Evolutionary conservation across 1,140 invertebrate genomes (phyloP).

Genomic region (Leptinotarsa texana): DNA sequence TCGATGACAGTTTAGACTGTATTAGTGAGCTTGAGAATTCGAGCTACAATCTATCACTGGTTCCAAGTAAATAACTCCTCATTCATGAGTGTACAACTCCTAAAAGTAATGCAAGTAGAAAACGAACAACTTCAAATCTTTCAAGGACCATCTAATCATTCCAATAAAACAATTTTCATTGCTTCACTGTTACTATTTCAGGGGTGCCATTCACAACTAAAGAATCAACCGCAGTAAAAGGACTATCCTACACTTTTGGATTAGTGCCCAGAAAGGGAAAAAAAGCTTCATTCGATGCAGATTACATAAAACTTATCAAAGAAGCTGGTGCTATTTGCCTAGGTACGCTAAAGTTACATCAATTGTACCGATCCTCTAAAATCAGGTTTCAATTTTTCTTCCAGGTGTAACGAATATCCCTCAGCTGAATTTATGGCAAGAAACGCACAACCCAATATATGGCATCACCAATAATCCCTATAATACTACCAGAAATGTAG

Average conservation of each 20-base stretch:
- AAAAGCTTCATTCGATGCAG: conserved; percentile 73
- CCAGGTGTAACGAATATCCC: conserved; percentile 84
- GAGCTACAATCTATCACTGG: not conserved
- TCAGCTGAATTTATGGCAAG: conserved; percentile 84
- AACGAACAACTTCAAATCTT: too few species aligned
- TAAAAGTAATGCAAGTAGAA: not conserved
- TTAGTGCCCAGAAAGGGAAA: conserved; percentile 60
- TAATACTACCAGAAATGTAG: conserved; percentile 76
- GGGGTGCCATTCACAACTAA: conserved; percentile 82
- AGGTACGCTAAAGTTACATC: conserved; percentile 52
- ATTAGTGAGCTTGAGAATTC: not conserved
- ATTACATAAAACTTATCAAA: conserved; percentile 73
- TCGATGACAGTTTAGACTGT: not conserved
- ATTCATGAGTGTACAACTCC: conserved; percentile 34
- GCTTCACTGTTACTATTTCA: conserved; percentile 38
- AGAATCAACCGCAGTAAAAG: conserved; percentile 62
- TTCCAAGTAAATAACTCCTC: conserved; percentile 54
- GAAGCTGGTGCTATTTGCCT: conserved; percentile 85
- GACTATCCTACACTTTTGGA: conserved; percentile 71
- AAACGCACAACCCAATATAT: conserved; percentile 88
- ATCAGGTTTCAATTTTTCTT: not conserved
- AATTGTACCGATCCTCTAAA: too few species aligned
- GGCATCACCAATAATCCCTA: conserved; percentile 94
- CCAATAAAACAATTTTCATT: not conserved
- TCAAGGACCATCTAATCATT: too few species aligned